Conservation (phyloP, 2,113 vertebrate genomes). For the Alethe diademata region DNA sequence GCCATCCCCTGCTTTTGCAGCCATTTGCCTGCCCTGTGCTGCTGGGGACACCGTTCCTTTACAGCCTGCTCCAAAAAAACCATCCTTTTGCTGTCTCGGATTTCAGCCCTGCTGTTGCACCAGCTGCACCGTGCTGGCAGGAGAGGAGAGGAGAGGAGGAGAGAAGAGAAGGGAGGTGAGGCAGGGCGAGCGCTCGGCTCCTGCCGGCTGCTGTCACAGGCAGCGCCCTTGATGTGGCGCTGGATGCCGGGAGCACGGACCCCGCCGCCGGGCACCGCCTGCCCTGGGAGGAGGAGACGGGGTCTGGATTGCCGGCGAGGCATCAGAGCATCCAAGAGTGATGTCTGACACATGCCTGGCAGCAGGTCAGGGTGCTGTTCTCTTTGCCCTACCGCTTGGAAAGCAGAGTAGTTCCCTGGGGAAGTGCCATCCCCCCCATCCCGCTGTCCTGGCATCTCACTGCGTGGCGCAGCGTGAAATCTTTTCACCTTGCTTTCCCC, state of each 20-base stretch:
- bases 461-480: neutral
- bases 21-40: neutral
- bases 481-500: neutral
- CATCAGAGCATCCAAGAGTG: neutral
- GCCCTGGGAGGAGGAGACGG: neutral
- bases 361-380: neutral
- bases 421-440: neutral
- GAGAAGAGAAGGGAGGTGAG: neutral
- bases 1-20: neutral
- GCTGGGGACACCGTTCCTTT: neutral
- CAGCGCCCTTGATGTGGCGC: neutral
- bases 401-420: neutral
- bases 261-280: rapidly evolving
- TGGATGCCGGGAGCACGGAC: neutral
- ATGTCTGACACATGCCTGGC: neutral
- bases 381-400: neutral
- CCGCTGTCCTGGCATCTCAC: neutral
- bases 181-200: neutral
- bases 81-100: neutral
- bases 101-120: neutral
- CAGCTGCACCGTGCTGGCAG: neutral
- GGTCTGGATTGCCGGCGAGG: neutral
- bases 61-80: neutral
- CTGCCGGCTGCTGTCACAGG: neutral
- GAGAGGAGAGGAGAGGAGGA: neutral